phyloP scores from a whole-genome alignment of 2,888 invertebrate genomes.

The Neoscelio sp. region DNA sequence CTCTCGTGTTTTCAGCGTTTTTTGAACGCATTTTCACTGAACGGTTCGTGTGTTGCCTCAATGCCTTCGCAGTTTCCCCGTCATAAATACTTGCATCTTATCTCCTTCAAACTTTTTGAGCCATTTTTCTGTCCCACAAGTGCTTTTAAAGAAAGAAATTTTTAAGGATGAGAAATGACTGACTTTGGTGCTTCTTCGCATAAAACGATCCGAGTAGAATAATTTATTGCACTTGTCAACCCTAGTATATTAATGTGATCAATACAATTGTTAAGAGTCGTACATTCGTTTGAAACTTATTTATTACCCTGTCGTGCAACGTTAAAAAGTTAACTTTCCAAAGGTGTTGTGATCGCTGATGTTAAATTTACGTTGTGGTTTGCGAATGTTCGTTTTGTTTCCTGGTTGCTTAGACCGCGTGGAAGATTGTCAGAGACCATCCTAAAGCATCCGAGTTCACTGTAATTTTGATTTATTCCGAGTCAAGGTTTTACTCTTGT shows the following conservation, averaged over 20 bases:
- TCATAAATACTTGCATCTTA: conserved; percentile 32
- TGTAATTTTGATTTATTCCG: conserved; percentile 45
- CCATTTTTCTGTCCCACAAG: conserved; percentile 12
- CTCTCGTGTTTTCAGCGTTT: conserved; percentile 18
- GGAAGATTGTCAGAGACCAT: not conserved
- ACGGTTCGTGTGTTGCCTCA: conserved; percentile 24
- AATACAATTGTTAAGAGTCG: conserved; percentile 14
- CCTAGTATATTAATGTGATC: conserved; percentile 4
- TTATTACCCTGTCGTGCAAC: conserved; percentile 21
- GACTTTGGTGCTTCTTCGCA: conserved; percentile 5
- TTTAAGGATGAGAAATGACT: conserved; percentile 1
- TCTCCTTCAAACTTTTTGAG: conserved; percentile 27
- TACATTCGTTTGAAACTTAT: conserved; percentile 27
- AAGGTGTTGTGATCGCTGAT: not conserved
- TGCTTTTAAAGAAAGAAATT: conserved; percentile 9
- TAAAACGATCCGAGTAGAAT: conserved; percentile 11
- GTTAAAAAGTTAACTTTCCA: conserved; percentile 21
- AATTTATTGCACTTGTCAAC: conserved; percentile 26
- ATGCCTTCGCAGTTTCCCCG: conserved; percentile 20
- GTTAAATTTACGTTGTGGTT: not conserved
- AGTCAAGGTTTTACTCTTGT: conserved; percentile 8
- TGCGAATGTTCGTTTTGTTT: conserved; percentile 8
- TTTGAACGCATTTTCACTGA: conserved; percentile 22
- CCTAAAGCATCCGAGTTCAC: conserved; percentile 18
- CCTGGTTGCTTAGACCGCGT: conserved; percentile 21